Base-by-base conservation (phyloP, 1,140 invertebrate species). In the Araneus ventricosus region DNA sequence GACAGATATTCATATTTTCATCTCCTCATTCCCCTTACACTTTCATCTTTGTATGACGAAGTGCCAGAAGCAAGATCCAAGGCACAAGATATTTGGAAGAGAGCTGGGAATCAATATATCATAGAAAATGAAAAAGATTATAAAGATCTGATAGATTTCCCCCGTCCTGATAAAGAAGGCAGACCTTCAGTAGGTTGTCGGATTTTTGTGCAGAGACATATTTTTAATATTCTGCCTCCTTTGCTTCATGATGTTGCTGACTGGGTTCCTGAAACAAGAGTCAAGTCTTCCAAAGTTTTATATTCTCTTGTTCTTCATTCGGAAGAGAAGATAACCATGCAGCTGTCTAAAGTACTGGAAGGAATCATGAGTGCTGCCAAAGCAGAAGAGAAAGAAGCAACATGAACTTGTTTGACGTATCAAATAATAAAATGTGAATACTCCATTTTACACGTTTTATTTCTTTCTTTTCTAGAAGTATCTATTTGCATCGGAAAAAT, bases 1-100 rank as follows among this genome's bases (percentile, higher is more conserved):
- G 97, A 98, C 95, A 95, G 97, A 94, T 98, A 98, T 95, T 97
- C 97, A 8, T 98, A 96, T 95, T 98, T 97, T 95, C 96, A 97
- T 94, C 97, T 97, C 95, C 95, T 98, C 1, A 95, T 98, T 45
- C 97, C 98, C 0, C 94, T 98, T 14, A 95, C 98, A 6, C 94
- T 98, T n/a, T 97, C 97, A 75, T 96, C 96, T 89, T 95, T 98
- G 3, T 96, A 97, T 94, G 97, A 98, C 95, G 97, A 97, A 93
- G 96, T 97, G 4, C 95, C 96, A 61, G 96, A 97, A 67, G 97
- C 97, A 24, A 95, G 82, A 24, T 84, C 82, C 34, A 84, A 84
- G 24, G 85, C 85, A 45, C 1, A 95, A 45, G 94, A 96, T 6
- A 94, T 97, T 6, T 98, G 97, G 97, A 95, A 96, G 80, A 95